phyloP scores from a whole-genome alignment of 2,797 vertebrate genomes.

The Bradypus variegatus region DNA sequence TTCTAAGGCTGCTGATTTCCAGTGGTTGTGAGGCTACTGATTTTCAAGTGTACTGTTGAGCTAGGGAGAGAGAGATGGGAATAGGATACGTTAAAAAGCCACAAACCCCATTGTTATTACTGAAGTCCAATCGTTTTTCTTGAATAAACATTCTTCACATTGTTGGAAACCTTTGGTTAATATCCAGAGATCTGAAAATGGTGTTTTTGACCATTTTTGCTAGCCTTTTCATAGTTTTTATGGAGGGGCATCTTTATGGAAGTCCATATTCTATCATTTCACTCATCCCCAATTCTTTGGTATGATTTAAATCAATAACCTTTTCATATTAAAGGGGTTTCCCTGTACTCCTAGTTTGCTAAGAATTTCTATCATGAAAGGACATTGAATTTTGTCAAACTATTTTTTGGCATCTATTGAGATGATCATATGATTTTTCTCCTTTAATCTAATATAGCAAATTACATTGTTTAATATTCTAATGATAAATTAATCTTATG shows the following conservation, averaged over 20 bases:
- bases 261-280: not conserved
- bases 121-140: not conserved
- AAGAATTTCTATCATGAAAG: slow-evolving; percentile 15
- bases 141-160: not conserved
- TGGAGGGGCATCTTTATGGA: not conserved
- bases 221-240: not conserved
- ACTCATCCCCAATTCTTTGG: not conserved
- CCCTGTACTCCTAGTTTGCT: not conserved
- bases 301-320: not conserved
- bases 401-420: not conserved
- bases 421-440: not conserved
- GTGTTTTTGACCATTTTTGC: not conserved
- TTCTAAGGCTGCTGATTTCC: not conserved
- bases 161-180: not conserved
- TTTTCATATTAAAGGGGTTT: not conserved
- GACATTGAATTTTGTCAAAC: slow-evolving; percentile 2
- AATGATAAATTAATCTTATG: not conserved
- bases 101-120: not conserved
- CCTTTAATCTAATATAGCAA: not conserved
- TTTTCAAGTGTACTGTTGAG: not conserved
- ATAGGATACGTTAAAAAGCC: not conserved
- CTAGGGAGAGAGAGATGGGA: not conserved
- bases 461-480: slow-evolving; percentile 24
- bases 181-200: not conserved
- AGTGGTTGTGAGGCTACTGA: not conserved